Base-by-base conservation (phyloP, 2,888 invertebrate species). In the Reticulitermes lucifugus region DNA sequence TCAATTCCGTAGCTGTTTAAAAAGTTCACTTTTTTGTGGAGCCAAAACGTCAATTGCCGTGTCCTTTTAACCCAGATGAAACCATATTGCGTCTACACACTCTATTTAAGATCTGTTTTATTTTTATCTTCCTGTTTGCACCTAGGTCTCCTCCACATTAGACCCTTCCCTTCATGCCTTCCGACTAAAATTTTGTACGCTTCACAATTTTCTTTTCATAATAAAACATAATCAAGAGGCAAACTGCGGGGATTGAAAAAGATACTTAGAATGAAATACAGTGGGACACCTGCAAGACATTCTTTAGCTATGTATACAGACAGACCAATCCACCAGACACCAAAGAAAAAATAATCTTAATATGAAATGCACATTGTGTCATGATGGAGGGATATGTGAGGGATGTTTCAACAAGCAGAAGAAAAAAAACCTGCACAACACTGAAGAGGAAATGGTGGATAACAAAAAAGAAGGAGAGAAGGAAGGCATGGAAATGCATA, bases 301-400 rank as follows among this genome's bases (percentile, higher is more conserved):
- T 77, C 77, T 77, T 73, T 77, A 41, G 77, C 46, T 46, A 77
- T 46, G 77, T 46, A 9, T 77, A 46, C 65, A 65, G 65, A 65
- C 65, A 65, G 25, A 41, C 73, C 41, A 73, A 10, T 21, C 73
- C 35, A 73, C 73, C 35, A 35, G 41, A 43, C 41, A 35, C 70
- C 43, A n/a, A 81, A 21, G 35, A 46, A 41, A 70, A 81, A 43
- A 65, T 29, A 65, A 65, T 79, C 79, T 65, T 81, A 65, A 81
- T 81, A 81, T 70, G 70, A 81, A 81, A 81, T 81, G 81, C 81
- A 81, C 81, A 81, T 65, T 70, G 81, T 70, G 81, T 81, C 81
- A 81, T 81, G 55, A 81, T 81, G 77, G 41, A 77, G 77, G 46
- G 22, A 73, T 35, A 35, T 71, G 71, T 29, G 71, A 35, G 71